phyloP scores from a whole-genome alignment of 1,140 invertebrate genomes.

The Lordiphosa collinella region DNA sequence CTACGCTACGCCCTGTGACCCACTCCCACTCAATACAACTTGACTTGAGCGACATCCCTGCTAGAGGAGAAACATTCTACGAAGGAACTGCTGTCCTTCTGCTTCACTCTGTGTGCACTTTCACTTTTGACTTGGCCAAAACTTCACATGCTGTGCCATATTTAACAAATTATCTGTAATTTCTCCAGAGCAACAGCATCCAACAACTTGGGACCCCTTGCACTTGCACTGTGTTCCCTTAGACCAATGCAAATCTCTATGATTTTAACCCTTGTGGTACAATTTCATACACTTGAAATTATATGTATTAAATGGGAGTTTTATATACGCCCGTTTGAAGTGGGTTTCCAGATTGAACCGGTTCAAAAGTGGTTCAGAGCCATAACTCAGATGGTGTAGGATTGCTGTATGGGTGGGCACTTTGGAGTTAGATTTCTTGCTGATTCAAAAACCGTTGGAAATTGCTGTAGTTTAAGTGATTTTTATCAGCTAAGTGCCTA shows the following conservation, averaged over 20 bases:
- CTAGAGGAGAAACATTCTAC: neutral
- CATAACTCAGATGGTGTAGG: too few relatives aligned
- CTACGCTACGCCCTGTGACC: constrained; percentile 1
- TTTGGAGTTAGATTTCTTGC: too few relatives aligned
- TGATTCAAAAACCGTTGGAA: too few relatives aligned
- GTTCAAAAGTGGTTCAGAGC: too few relatives aligned
- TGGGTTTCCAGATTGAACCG: too few relatives aligned
- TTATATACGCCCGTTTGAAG: too few relatives aligned
- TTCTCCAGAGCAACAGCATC: constrained; percentile 55
- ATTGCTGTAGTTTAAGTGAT: too few relatives aligned
- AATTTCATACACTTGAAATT: too few relatives aligned
- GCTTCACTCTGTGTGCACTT: constrained; percentile 44
- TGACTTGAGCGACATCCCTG: constrained; percentile 44
- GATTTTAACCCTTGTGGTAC: constrained; percentile 4
- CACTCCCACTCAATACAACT: constrained; percentile 44
- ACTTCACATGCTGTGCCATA: constrained; percentile 59
- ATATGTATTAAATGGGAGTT: too few relatives aligned
- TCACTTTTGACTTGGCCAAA: constrained; percentile 55
- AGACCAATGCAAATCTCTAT: too few relatives aligned
- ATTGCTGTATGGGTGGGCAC: too few relatives aligned
- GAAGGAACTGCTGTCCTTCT: neutral
- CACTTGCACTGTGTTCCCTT: neutral
- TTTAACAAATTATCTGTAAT: constrained; percentile 79
- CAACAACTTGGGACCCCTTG: constrained; percentile 22
- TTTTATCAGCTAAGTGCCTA: too few relatives aligned